Percentiles rank a stretch among this genome's conserved stretches.
phyloP scores from a whole-genome alignment of 2,797 vertebrate species.

The Vireo griseus region DNA sequence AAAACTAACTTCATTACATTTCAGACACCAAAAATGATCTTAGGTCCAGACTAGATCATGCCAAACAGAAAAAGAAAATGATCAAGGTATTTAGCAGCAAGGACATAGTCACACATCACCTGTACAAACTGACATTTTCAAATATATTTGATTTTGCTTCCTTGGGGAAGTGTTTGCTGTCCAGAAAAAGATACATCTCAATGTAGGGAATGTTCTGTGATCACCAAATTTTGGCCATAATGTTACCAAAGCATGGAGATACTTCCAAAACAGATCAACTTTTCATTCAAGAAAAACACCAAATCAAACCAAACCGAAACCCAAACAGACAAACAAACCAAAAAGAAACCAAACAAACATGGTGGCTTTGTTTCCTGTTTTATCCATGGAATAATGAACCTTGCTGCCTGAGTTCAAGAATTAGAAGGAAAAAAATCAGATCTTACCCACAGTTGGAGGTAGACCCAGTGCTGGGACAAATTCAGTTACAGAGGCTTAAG shows the following conservation, averaged over 20 bases:
- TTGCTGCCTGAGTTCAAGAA: not conserved
- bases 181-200: not conserved
- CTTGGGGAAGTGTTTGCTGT: not conserved
- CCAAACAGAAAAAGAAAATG: not conserved
- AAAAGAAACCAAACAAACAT: fast-evolving
- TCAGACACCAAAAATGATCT: not conserved
- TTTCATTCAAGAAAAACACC: not conserved
- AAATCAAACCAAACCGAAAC: not conserved
- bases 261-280: not conserved
- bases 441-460: not conserved
- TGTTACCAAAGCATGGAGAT: not conserved
- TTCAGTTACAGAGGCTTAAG: not conserved
- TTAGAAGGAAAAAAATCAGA: fast-evolving
- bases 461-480: not conserved
- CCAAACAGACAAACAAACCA: fast-evolving
- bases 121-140: fast-evolving
- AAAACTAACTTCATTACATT: not conserved
- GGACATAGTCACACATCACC: not conserved
- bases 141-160: not conserved
- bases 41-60: not conserved
- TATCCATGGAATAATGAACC: not conserved
- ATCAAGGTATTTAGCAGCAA: not conserved
- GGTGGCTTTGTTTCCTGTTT: not conserved
- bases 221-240: not conserved
- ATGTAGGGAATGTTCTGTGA: not conserved